phyloP scores from a whole-genome alignment of 2,113 vertebrate species.

The Apodemus sylvaticus region DNA sequence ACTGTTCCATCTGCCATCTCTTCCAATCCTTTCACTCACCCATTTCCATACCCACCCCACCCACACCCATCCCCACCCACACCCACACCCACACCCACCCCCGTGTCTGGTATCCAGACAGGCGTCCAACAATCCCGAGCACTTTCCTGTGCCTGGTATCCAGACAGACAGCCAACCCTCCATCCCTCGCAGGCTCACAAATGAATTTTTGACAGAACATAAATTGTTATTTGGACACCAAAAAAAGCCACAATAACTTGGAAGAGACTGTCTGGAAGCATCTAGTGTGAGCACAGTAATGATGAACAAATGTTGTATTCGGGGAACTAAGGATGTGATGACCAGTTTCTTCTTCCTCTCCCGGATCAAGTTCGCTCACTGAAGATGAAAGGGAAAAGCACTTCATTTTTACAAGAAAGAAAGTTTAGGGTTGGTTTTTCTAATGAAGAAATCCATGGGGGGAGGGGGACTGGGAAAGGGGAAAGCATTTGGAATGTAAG shows the following conservation, averaged over 20 bases:
- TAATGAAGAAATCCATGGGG: conserved; percentile 15
- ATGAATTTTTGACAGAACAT: neutral
- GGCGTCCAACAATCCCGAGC: neutral
- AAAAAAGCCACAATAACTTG: neutral
- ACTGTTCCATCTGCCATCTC: too few species aligned
- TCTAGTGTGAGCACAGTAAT: neutral
- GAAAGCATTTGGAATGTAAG: too few species aligned
- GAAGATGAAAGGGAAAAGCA: neutral
- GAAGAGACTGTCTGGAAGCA: neutral
- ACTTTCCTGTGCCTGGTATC: too few species aligned
- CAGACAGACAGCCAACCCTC: neutral
- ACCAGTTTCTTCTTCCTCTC: neutral
- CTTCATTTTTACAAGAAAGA: neutral
- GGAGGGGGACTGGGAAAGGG: too few species aligned
- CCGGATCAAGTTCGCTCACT: neutral
- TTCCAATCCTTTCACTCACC: neutral
- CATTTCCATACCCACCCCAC: neutral
- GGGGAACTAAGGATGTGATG: neutral
- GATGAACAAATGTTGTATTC: neutral
- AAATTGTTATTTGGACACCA: neutral
- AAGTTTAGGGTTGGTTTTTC: neutral
- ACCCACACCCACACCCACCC: too few species aligned
- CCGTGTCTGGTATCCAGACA: too few species aligned
- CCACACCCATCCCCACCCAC: too few species aligned
- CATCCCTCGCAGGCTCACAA: neutral